phyloP scores from a whole-genome alignment of 2,888 invertebrate genomes.

The Petrolisthes manimaculis region DNA sequence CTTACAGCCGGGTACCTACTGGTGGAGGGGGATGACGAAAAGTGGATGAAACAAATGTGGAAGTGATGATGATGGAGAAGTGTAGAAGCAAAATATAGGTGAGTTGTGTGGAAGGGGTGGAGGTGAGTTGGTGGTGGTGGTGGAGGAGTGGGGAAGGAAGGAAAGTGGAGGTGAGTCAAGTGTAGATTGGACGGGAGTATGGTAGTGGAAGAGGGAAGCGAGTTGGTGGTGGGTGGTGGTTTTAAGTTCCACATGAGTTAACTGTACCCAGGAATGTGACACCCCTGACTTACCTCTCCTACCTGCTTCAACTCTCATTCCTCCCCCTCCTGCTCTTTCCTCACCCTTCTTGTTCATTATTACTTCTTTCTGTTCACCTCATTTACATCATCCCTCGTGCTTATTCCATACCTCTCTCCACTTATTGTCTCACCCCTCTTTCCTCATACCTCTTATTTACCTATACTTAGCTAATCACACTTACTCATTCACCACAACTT shows the following conservation, averaged over 20 bases:
- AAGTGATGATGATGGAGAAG: not conserved
- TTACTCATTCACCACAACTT: not conserved
- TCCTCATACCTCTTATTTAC: not conserved
- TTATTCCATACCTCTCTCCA: not conserved
- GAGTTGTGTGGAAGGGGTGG: not conserved
- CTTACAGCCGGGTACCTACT: too few relatives aligned
- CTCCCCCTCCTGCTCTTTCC: too few relatives aligned
- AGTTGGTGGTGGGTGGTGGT: not conserved
- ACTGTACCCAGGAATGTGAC: not conserved
- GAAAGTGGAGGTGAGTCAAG: not conserved
- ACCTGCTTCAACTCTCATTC: not conserved
- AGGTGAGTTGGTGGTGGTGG: not conserved
- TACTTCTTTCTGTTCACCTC: too few relatives aligned
- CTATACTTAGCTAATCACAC: not conserved
- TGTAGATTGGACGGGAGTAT: not conserved
- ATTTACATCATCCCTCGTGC: too few relatives aligned
- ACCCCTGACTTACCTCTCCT: not conserved
- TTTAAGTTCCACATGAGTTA: slow-evolving; percentile 9
- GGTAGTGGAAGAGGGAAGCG: not conserved
- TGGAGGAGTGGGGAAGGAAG: not conserved
- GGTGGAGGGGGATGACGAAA: not conserved
- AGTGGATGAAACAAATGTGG: not conserved
- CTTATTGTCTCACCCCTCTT: not conserved
- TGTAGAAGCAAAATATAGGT: not conserved
- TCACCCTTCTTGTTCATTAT: too few relatives aligned